Conservation (phyloP, 2,888 invertebrate species). For the Pterostichus madidus region DNA sequence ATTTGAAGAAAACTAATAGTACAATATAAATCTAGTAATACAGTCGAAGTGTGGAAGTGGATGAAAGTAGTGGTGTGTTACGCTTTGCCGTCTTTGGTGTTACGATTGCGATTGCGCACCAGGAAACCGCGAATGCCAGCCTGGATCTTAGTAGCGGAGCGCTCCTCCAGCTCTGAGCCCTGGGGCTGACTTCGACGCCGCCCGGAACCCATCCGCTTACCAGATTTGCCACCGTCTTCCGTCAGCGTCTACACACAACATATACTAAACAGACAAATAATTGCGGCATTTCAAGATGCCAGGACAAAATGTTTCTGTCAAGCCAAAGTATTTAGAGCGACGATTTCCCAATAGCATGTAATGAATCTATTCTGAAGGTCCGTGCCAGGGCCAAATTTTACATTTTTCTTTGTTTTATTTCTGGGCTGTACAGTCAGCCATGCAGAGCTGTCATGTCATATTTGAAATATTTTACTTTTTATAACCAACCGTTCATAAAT, state of each 20-base stretch:
- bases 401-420: constrained; percentile 63
- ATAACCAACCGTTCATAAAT: not conserved
- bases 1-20: not conserved
- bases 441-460: constrained; percentile 11
- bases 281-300: not conserved
- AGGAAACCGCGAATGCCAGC: constrained; percentile 80
- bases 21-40: constrained; percentile 17
- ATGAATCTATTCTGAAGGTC: constrained; percentile 33
- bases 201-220: constrained; percentile 50
- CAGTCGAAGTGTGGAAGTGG: not conserved
- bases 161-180: constrained; percentile 73
- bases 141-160: constrained; percentile 80
- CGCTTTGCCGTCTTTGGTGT: constrained; percentile 69
- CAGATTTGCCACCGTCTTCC: constrained; percentile 43
- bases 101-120: constrained; percentile 78
- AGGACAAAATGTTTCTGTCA: constrained; percentile 8
- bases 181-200: constrained; percentile 6
- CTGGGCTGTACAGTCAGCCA: not conserved
- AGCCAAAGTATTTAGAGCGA: constrained; percentile 57
- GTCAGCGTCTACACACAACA: not conserved
- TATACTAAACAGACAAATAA: not conserved
- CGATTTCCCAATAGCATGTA: constrained; percentile 56
- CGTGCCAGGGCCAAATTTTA: constrained; percentile 57
- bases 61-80: constrained; percentile 24
- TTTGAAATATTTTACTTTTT: not conserved